Base-by-base conservation (phyloP, 1,140 invertebrate species). In the Neuroterus valhalla region DNA sequence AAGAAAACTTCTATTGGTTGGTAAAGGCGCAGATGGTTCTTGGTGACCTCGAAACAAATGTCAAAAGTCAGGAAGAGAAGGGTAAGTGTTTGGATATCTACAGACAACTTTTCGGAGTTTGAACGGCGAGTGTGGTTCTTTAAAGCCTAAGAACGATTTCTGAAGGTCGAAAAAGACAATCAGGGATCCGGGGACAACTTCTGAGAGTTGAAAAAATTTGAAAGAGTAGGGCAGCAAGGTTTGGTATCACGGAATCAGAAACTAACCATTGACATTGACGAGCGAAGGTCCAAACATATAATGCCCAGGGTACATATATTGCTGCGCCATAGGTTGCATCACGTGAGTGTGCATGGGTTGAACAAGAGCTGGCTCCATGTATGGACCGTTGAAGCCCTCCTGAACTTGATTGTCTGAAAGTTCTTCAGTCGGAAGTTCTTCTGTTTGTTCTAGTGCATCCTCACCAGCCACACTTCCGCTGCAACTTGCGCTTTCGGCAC, bases 281-380 rank as follows among this genome's bases (percentile, higher is more conserved):
- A 91, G 78, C 17, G 90, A 82, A 12, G 89, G 88, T 1, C 90
- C 90, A 70, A 91, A 91, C 89, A 91, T 90, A 78, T 89, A 91
- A 72, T 89, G 89, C 21, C 90, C 90, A 15, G 90, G 90, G 69
- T 91, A 91, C 71, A 91, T 77, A 78, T 91, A 91, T 19, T 87
- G 85, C 66, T 88, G 85, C 12, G 88, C 85, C 43, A 87, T 72
- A 8, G 87, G 82, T 14, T 89, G 86, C 70, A 85, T 75, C 52
- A 89, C 81, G 21, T 84, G 86, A 2, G 87, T 43, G 70, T 87
- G 86, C 3, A 89, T 66, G 31, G 88, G 85, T 46, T 88, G 87
- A 8, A 84, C 83, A 44, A 88, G 79, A 66, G 83, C 26, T 0
- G 85, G 81, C n/a, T 88, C 85, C 1, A 83, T 67, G 70, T 77